Conservation (phyloP, 2,888 invertebrate species). For the Phengaris alcon region DNA sequence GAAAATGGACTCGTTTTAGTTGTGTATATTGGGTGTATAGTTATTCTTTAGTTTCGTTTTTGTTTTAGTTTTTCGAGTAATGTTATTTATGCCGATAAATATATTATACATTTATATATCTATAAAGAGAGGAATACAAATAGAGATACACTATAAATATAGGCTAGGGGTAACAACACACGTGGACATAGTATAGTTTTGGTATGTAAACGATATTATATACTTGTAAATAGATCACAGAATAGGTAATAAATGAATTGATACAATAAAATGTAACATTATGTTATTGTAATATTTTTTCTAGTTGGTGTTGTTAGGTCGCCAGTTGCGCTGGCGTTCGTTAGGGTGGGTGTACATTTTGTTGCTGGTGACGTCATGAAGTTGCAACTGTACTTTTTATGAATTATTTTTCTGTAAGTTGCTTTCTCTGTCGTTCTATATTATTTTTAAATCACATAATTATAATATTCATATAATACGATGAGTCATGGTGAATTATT, state of each 20-base stretch:
- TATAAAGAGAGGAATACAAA: conserved; percentile 74
- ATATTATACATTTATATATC: conserved; percentile 70
- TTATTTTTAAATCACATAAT: conserved; percentile 79
- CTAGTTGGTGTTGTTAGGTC: conserved; percentile 56
- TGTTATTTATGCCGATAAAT: conserved; percentile 77
- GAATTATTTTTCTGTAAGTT: conserved; percentile 75
- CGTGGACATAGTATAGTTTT: conserved; percentile 74
- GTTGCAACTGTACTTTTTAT: conserved; percentile 60
- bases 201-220: conserved; percentile 75
- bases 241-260: conserved; percentile 71
- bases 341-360: conserved; percentile 56
- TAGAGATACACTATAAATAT: conserved; percentile 78
- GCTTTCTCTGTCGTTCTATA: conserved; percentile 78
- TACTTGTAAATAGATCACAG: conserved; percentile 74
- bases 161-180: conserved; percentile 73
- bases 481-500: conserved; percentile 73
- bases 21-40: conserved; percentile 79
- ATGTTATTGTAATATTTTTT: conserved; percentile 73
- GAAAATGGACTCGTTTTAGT: conserved; percentile 63
- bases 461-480: conserved; percentile 73
- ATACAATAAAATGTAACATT: conserved; percentile 75
- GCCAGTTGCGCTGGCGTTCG: conserved; percentile 38
- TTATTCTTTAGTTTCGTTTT: conserved; percentile 64
- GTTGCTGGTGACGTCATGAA: conserved; percentile 63
- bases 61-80: conserved; percentile 71